phyloP scores from a whole-genome alignment of 2,888 invertebrate genomes.

The Teinopalpus imperialis region DNA sequence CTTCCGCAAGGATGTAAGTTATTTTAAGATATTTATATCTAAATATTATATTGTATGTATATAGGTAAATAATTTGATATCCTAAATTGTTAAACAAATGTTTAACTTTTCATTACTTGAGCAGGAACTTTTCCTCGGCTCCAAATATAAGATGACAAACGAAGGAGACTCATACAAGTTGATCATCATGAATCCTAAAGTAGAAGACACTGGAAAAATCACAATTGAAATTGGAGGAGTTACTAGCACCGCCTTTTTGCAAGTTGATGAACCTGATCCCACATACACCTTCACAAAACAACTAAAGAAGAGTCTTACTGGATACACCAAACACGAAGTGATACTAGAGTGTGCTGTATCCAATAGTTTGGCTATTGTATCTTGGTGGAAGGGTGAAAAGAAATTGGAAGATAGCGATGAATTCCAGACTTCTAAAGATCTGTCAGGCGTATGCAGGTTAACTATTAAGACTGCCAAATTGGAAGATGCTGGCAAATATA shows the following conservation, averaged over 20 bases:
- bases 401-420: constrained; percentile 92
- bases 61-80: too few species aligned
- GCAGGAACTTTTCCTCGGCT: constrained; percentile 96
- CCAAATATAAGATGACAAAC: constrained; percentile 97
- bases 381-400: constrained; percentile 93
- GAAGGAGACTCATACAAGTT: constrained; percentile 96
- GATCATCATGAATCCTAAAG: constrained; percentile 94
- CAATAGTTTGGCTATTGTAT: constrained; percentile 95
- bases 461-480: constrained; percentile 91
- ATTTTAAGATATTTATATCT: background rate
- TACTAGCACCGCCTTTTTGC: constrained; percentile 93
- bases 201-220: constrained; percentile 98
- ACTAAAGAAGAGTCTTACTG: constrained; percentile 93
- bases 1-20: constrained; percentile 94
- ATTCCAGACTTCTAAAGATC: constrained; percentile 94
- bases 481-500: constrained; percentile 94
- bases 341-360: constrained; percentile 96
- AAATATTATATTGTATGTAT: too few species aligned
- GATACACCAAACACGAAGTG: constrained; percentile 94
- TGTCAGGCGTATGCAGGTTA: constrained; percentile 94
- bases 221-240: constrained; percentile 96
- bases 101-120: constrained; percentile 26
- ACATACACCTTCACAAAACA: constrained; percentile 95
- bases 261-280: constrained; percentile 98
- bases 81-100: too few species aligned